Evolutionary conservation across 2,888 invertebrate species (phyloP), one percentile per base, ranked within the genome.

Genomic region (Nemurella pictetii): DNA sequence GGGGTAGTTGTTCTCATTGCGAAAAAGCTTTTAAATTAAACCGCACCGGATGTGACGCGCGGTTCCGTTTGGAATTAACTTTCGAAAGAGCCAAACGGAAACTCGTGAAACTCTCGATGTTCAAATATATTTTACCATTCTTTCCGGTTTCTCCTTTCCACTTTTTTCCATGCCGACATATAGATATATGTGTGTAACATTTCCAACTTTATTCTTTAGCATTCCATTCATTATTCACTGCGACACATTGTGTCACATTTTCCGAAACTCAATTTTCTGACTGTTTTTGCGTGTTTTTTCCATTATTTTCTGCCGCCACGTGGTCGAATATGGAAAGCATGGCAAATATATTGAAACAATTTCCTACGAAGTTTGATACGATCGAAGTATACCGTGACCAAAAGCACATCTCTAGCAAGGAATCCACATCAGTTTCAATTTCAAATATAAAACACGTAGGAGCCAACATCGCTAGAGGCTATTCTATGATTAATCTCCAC

Each of bases 1-100:
- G 27, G 82, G 28, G 12, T 72, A 82, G 82, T 82, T 82, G 82
- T 72, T 82, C 82, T 55, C 82, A 15, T 55, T 29, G 15, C 55
- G 72, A 82, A 25, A 81, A 80, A 75, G 74, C 84, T 84, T 81
- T 81, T 84, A 84, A 84, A 84, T 84, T 84, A 84, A 84, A 81
- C 82, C 75, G 74, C 82, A 55, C 82, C 81, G 72, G 80, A 36
- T 73, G 77, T 78, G 83, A 85, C 78, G 75, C 72, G 83, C 28
- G 83, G 78, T 83, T 77, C 83, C 84, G 81, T 32, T 15, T 25
- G n/a, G 73, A 85, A 83, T 82, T 84, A 77, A 83, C 82, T 83
- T 83, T 82, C 81, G 78, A 74, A 81, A 84, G 82, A 82, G 82
- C 82, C 82, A 55, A 55, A 82, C 82, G 82, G 82, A 82, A 82